Evolutionary conservation across 1,140 invertebrate genomes (phyloP).

Genomic region (Euglossa dilemma): DNA sequence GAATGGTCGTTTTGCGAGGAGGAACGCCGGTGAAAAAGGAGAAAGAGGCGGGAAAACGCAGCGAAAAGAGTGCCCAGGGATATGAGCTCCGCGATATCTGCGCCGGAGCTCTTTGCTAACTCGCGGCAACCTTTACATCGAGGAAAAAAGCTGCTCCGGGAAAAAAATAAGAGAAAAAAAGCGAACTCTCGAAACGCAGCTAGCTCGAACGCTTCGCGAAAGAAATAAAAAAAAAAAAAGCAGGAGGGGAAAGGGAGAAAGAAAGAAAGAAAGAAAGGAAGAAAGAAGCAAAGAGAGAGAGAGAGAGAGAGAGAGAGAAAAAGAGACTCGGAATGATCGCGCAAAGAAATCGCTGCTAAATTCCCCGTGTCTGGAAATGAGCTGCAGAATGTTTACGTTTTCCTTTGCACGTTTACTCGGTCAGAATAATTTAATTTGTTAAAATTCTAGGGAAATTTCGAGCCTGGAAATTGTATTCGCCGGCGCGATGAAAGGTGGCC

Average conservation of each 20-base stretch:
- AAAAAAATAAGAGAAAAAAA: neutral
- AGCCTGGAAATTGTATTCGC: neutral
- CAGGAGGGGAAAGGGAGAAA: neutral
- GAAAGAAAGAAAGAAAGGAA: neutral
- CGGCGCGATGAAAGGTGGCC: too few relatives aligned
- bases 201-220: neutral
- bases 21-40: conserved; percentile 48
- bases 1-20: conserved; percentile 60
- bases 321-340: conserved; percentile 20
- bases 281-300: neutral
- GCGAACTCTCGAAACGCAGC: conserved; percentile 13
- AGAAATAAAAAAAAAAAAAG: too few relatives aligned
- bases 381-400: neutral
- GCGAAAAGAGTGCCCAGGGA: conserved; percentile 62
- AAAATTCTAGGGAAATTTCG: neutral
- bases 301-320: neutral
- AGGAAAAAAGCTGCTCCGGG: conserved; percentile 22
- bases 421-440: conserved; percentile 9
- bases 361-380: neutral
- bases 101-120: conserved; percentile 58
- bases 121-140: conserved; percentile 59
- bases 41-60: conserved; percentile 8
- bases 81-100: conserved; percentile 63
- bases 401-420: neutral
- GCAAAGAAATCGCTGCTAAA: conserved; percentile 27